These are phyloP conservation scores for Selene dorsalis DNA, from an alignment of 2,797 vertebrate genomes.

Conservation along the genomic window DNA sequence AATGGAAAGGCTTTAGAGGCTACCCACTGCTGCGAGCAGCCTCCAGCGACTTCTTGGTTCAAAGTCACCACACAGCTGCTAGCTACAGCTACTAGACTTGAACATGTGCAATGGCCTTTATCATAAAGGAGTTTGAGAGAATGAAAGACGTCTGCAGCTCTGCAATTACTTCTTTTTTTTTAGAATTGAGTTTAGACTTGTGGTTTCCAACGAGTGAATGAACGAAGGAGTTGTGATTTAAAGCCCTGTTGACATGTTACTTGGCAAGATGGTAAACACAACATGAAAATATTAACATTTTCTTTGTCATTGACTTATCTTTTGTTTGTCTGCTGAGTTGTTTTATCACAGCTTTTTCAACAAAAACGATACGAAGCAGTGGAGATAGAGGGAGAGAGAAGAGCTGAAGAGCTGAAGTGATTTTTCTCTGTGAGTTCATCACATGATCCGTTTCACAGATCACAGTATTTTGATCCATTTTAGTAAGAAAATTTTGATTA, in stretches of 20 bases:
- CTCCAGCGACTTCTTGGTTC: slow-evolving; percentile 52
- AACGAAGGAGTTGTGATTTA: neutral
- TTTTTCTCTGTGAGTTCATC: neutral
- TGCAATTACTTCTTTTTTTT: slow-evolving; percentile 25
- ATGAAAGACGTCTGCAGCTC: neutral
- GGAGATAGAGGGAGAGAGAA: neutral
- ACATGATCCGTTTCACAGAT: neutral
- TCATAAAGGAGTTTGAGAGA: neutral
- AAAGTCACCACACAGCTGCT: slow-evolving; percentile 62
- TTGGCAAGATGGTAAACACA: neutral
- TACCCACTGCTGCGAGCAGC: slow-evolving; percentile 28
- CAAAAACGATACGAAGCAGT: no score
- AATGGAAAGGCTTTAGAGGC: slow-evolving; percentile 69
- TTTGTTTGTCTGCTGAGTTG: neutral
- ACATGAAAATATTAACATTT: neutral
- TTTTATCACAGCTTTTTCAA: neutral
- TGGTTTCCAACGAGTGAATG: no score
- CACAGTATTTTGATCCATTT: neutral
- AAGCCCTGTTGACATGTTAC: rapidly evolving
- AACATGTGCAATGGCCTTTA: slow-evolving; percentile 15
- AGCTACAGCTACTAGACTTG: slow-evolving; percentile 26
- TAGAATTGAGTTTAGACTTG: no score
- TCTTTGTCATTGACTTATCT: neutral
- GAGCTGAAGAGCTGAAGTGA: neutral
- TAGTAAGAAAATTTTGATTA: neutral